A percentile compares a stretch with the other conserved stretches of the same genome.
Evolutionary conservation across 2,797 vertebrate species (phyloP).

Genomic region (Pseudotriccus pelzelni): DNA sequence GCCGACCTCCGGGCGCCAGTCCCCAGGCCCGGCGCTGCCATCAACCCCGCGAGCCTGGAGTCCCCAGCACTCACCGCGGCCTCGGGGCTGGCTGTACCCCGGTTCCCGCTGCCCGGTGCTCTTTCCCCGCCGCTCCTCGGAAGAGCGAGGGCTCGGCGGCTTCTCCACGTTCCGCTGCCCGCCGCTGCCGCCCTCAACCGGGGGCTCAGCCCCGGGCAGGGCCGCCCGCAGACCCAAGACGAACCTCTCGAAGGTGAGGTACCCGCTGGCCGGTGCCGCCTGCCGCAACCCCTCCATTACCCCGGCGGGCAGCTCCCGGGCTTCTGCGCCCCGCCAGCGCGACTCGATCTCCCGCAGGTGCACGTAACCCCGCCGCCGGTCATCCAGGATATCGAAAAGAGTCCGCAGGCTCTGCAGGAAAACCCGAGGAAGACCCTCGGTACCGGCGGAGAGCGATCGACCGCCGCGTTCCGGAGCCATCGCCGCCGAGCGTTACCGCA

Average conservation of each 20-base stretch:
- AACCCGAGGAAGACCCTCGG: conserved; percentile 86
- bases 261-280: conserved; percentile 88
- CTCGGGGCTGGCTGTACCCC: conserved; percentile 13
- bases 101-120: not conserved
- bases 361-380: conserved; percentile 85
- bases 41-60: too few relatives aligned
- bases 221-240: conserved; percentile 88
- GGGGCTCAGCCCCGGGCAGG: conserved; percentile 70
- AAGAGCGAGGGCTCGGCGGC: not conserved
- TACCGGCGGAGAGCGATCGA: conserved; percentile 66
- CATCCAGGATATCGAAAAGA: conserved; percentile 94
- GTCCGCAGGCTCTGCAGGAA: conserved; percentile 92
- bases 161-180: conserved; percentile 7
- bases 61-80: conserved; percentile 45
- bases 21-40: not conserved
- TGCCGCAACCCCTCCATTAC: conserved; percentile 85
- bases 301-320: conserved; percentile 84
- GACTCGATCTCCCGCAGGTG: conserved; percentile 95
- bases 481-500: conserved; percentile 39
- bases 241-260: conserved; percentile 92
- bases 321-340: conserved; percentile 89
- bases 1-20: not conserved
- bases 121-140: conserved; percentile 1
- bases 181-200: conserved; percentile 3
- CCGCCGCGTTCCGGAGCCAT: conserved; percentile 70